These are phyloP conservation scores for Zosterops lateralis DNA, from an alignment of 2,113 vertebrate species.

Conservation along the genomic window DNA sequence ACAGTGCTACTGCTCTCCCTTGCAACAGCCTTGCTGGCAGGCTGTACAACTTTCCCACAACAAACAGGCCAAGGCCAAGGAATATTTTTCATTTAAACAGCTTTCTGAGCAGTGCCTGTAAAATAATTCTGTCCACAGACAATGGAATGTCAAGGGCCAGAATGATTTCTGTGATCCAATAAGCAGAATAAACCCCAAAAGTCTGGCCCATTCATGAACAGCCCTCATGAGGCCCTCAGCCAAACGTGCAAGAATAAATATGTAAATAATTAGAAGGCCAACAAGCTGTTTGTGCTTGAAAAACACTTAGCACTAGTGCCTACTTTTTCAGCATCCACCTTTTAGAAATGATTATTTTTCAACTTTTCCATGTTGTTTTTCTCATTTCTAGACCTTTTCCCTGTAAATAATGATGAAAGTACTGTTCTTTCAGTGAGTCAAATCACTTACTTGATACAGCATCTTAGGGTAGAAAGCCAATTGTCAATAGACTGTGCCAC, in stretches of 20 bases:
- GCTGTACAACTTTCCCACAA: fast-evolving
- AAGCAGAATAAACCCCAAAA: not conserved
- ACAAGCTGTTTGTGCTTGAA: not conserved
- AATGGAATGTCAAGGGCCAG: not conserved
- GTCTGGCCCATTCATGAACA: not conserved
- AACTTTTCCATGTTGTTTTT: not conserved
- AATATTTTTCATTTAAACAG: not conserved
- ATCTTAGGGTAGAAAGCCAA: not conserved
- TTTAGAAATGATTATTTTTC: not conserved
- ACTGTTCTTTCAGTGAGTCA: not conserved
- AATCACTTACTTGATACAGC: not conserved
- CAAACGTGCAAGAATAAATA: not conserved
- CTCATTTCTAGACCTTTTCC: not conserved
- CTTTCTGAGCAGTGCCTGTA: not conserved
- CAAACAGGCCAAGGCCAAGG: not conserved
- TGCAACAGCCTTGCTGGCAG: fast-evolving
- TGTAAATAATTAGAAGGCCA: not conserved
- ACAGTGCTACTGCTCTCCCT: not conserved
- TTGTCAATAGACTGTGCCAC: not conserved
- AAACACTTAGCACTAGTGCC: not conserved
- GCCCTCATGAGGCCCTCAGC: fast-evolving
- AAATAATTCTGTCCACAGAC: not conserved
- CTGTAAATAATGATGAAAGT: not conserved
- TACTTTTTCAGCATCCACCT: not conserved
- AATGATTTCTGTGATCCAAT: not conserved